Evolutionary conservation across 2,888 invertebrate species (phyloP), one percentile per base, ranked within the genome.

Genomic region (Lysandra bellargus): DNA sequence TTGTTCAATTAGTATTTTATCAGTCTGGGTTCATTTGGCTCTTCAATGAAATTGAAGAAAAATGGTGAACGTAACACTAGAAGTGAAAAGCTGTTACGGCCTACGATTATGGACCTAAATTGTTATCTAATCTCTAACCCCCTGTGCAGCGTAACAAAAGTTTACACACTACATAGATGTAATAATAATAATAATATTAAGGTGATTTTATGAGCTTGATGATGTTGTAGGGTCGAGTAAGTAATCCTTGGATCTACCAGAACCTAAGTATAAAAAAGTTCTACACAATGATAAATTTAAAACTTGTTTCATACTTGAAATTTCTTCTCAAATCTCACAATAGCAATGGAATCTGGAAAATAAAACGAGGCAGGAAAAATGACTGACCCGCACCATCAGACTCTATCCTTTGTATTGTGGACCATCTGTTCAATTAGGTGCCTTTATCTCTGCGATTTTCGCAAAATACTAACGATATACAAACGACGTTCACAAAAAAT

Each of bases 401-500:
- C 69, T 69, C 33, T 37, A 17, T 69, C 33, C 69, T 69, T 69
- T 69, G 69, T 69, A 69, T 69, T 33, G 69, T 69, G 69, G 30
- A 37, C 69, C 69, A 69, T 69, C 33, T 69, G 69, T 17, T 12
- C 69, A 69, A 69, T 69, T 69, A 69, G 69, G 30, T 37, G 30
- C 33, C 33, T 69, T 69, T 17, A 69, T 69, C 69, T 69, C 69
- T 30, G 14, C 69, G 33, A 33, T 69, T 69, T 69, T 69, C 33
- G 33, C 69, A 33, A 69, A 69, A 37, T 17, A 4, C 69, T 69
- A 69, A 69, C 33, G 69, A 69, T 69, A 69, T 69, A 33, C 69
- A 69, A 69, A 69, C 69, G 69, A 61, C 23, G 33, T 5, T 69
- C 4, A 33, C 69, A 37, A 69, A 37, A 69, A 37, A 14, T 30